These are phyloP conservation scores for Amniataba percoides DNA, from an alignment of 2,797 vertebrate species.

Conservation along the genomic window DNA sequence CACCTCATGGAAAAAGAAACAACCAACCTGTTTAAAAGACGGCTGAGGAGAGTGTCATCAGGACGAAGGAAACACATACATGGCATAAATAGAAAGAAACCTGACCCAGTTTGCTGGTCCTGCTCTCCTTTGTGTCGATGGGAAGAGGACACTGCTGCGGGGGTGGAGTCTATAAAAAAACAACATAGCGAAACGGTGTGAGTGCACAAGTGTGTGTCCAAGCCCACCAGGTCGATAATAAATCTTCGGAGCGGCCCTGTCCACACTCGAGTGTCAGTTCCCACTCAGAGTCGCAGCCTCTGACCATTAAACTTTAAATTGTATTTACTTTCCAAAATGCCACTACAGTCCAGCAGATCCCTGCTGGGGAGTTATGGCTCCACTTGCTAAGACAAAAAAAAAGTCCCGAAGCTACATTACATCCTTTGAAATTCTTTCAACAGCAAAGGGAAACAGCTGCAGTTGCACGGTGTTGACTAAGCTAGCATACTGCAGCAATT, in stretches of 20 bases:
- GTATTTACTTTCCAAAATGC: constrained; percentile 74
- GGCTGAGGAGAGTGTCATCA: constrained; percentile 3
- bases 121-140: constrained; percentile 59
- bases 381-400: not conserved
- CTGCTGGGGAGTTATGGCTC: constrained; percentile 35
- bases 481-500: constrained; percentile 74
- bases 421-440: constrained; percentile 66
- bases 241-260: constrained; percentile 63
- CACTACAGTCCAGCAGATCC: constrained; percentile 47
- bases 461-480: constrained; percentile 52
- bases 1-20: constrained; percentile 6
- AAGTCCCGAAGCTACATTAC: constrained; percentile 42
- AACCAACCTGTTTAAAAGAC: not conserved
- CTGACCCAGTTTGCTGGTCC: constrained; percentile 56
- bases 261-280: constrained; percentile 63
- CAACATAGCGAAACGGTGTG: constrained; percentile 49
- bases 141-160: constrained; percentile 54
- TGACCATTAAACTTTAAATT: constrained; percentile 66
- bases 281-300: constrained; percentile 38
- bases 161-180: constrained; percentile 47
- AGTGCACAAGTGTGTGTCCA: constrained; percentile 50
- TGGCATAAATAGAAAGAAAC: constrained; percentile 47
- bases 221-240: constrained; percentile 58
- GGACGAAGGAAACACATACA: constrained; percentile 13
- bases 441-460: constrained; percentile 78